These are phyloP conservation scores for Gymnocypris eckloni DNA, from an alignment of 2,797 vertebrate genomes.

Conservation along the genomic window DNA sequence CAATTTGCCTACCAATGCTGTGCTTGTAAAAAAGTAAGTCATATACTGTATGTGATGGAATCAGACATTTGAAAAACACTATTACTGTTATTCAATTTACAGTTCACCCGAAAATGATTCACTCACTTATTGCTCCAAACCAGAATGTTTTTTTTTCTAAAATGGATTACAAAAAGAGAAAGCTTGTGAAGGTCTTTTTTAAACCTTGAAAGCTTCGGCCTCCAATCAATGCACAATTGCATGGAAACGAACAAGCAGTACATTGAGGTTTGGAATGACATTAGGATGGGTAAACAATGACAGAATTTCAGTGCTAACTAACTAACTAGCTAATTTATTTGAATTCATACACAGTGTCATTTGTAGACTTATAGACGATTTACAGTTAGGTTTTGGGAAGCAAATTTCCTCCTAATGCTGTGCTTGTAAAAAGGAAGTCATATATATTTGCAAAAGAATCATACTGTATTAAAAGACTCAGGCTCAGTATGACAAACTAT, in stretches of 20 bases:
- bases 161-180: not conserved
- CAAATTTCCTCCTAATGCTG: not conserved
- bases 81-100: not conserved
- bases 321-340: not conserved
- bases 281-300: not conserved
- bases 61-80: conserved; percentile 12
- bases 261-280: not conserved
- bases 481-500: not conserved
- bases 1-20: conserved; percentile 93
- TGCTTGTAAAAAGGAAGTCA: not conserved
- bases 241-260: not conserved
- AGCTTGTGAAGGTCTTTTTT: not conserved
- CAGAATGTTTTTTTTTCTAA: not conserved
- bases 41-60: not conserved
- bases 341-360: not conserved
- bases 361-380: not conserved
- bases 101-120: not conserved
- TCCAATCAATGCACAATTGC: not conserved
- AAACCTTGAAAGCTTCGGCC: not conserved
- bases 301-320: not conserved
- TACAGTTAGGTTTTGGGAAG: not conserved
- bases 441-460: not conserved
- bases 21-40: conserved; percentile 92
- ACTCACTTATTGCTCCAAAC: not conserved
- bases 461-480: not conserved